These are phyloP conservation scores for Torymus auratus DNA, from an alignment of 2,888 invertebrate species.

Conservation along the genomic window DNA sequence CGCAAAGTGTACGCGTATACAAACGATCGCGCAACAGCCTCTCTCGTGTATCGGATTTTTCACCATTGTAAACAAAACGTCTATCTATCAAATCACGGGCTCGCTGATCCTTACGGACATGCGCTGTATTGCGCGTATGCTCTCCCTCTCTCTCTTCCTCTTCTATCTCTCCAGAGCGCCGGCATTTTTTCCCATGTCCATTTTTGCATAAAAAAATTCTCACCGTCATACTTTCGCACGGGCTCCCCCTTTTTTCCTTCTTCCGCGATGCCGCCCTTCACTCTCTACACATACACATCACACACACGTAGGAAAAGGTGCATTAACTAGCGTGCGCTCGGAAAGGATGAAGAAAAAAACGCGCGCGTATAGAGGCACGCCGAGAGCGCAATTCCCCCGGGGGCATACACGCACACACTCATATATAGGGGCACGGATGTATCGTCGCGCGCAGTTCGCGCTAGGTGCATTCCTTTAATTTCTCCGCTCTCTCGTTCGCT, in stretches of 20 bases:
- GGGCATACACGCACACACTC: conserved; percentile 4
- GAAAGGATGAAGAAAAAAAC: conserved; percentile 57
- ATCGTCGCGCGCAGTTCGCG: conserved; percentile 22
- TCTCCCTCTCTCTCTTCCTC: conserved; percentile 53
- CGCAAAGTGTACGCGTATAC: too few species aligned
- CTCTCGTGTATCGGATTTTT: conserved; percentile 32
- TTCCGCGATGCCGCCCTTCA: neutral
- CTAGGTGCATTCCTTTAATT: conserved; percentile 59
- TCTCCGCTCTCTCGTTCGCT: conserved; percentile 38
- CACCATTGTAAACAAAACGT: conserved; percentile 44
- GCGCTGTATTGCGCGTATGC: neutral
- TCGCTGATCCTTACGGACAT: conserved; percentile 45
- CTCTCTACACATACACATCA: too few species aligned
- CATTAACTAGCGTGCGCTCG: conserved; percentile 53
- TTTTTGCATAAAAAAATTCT: conserved; percentile 75
- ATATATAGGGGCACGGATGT: neutral
- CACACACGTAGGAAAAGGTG: conserved; percentile 53
- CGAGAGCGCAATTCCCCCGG: conserved; percentile 27
- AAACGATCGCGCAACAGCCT: neutral
- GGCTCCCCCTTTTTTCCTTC: conserved; percentile 59
- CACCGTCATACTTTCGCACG: conserved; percentile 73
- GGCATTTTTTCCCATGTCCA: conserved; percentile 75
- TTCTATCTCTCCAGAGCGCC: neutral
- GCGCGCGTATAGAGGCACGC: conserved; percentile 34
- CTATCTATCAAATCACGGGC: conserved; percentile 58